Evolutionary conservation across 2,113 vertebrate species (phyloP).

Genomic region (Ptychochromis oligacanthus): DNA sequence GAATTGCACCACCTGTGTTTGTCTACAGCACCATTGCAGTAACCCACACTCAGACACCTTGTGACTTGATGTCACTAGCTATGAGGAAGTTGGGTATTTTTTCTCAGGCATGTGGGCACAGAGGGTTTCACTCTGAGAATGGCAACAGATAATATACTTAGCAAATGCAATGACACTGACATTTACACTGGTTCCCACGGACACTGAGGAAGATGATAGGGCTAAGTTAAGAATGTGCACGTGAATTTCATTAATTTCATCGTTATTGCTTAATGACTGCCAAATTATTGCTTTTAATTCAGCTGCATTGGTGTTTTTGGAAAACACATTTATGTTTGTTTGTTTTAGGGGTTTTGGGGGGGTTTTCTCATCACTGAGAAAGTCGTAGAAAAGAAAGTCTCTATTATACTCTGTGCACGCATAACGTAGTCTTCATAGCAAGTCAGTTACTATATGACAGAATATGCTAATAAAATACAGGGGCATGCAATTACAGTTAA

Average conservation of each 20-base stretch:
- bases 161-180: not conserved
- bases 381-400: too few species aligned
- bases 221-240: not conserved
- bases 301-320: too few species aligned
- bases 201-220: not conserved
- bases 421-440: too few species aligned
- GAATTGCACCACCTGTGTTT: not conserved
- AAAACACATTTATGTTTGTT: too few species aligned
- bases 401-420: too few species aligned
- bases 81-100: constrained; percentile 28
- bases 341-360: too few species aligned
- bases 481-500: too few species aligned
- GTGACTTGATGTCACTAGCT: not conserved
- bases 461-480: too few species aligned
- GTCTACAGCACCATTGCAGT: not conserved
- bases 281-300: too few species aligned
- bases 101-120: constrained; percentile 11
- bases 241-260: not conserved
- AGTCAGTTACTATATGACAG: too few species aligned
- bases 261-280: too few species aligned
- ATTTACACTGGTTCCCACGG: not conserved
- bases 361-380: too few species aligned
- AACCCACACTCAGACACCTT: not conserved
- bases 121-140: not conserved
- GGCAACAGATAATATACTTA: not conserved